Conservation (phyloP, 2,113 vertebrate species). For the Notechis scutatus region DNA sequence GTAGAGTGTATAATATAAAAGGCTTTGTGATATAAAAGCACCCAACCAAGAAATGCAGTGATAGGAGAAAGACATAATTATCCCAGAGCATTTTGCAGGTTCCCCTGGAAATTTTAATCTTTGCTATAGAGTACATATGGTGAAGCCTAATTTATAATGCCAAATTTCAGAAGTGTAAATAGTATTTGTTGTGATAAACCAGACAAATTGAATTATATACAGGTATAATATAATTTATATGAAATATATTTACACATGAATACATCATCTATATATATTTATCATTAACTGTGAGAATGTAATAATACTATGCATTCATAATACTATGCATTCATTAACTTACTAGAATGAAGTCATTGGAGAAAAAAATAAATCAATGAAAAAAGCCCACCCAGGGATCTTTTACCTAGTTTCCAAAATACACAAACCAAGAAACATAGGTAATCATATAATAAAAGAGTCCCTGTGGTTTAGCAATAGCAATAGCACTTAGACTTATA, state of each 20-base stretch:
- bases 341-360: conserved; percentile 1
- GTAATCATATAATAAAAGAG: background rate
- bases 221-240: conserved; percentile 3
- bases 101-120: conserved; percentile 23
- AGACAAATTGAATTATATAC: background rate
- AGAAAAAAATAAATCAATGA: background rate
- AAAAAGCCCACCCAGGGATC: background rate
- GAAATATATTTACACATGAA: background rate
- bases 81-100: background rate
- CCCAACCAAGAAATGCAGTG: background rate
- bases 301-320: background rate
- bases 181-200: conserved; percentile 7
- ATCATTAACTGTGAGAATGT: background rate
- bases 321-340: conserved; percentile 4
- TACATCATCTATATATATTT: background rate
- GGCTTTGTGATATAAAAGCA: background rate
- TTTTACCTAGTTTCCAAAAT: background rate
- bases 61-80: background rate
- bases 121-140: conserved; percentile 14
- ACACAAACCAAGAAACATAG: background rate
- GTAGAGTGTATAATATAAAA: background rate
- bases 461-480: no score
- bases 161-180: conserved; percentile 2
- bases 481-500: no score
- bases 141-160: background rate